A percentile compares a stretch with the other conserved stretches of the same genome.
These are phyloP conservation scores for Psettodes erumei DNA, from an alignment of 2,113 vertebrate genomes.

Conservation along the genomic window DNA sequence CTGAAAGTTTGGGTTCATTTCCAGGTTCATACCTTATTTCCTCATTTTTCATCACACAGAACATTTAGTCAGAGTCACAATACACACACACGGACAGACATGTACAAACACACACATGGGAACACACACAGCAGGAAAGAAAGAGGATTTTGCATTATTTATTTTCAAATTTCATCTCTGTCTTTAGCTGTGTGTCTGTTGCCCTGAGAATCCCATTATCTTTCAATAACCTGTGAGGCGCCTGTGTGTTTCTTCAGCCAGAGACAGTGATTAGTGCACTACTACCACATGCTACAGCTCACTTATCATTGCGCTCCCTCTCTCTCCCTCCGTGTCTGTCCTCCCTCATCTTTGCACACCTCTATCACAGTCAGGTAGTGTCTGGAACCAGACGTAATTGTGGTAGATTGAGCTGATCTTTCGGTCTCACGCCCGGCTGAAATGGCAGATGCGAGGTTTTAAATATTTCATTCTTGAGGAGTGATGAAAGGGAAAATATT, in stretches of 20 bases:
- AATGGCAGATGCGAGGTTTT: constrained; percentile 58
- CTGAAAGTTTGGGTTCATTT: constrained; percentile 34
- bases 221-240: constrained; percentile 74
- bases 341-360: constrained; percentile 21
- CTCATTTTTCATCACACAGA: constrained; percentile 49
- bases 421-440: constrained; percentile 48
- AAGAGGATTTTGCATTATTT: constrained; percentile 70
- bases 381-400: constrained; percentile 54
- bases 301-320: constrained; percentile 58
- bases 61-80: constrained; percentile 22
- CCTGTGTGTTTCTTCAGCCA: constrained; percentile 68
- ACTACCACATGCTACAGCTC: constrained; percentile 67
- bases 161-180: constrained; percentile 66
- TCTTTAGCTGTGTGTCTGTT: constrained; percentile 68
- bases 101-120: background rate
- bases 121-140: constrained; percentile 17
- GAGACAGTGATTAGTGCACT: constrained; percentile 69
- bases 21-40: constrained; percentile 29
- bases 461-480: constrained; percentile 51
- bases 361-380: constrained; percentile 62
- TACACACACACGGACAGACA: background rate
- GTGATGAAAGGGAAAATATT: constrained; percentile 33
- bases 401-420: constrained; percentile 64
- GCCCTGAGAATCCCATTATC: constrained; percentile 77
- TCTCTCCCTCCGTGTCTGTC: constrained; percentile 36